Conservation (phyloP, 1,140 invertebrate species). For the Drosophila persimilis region DNA sequence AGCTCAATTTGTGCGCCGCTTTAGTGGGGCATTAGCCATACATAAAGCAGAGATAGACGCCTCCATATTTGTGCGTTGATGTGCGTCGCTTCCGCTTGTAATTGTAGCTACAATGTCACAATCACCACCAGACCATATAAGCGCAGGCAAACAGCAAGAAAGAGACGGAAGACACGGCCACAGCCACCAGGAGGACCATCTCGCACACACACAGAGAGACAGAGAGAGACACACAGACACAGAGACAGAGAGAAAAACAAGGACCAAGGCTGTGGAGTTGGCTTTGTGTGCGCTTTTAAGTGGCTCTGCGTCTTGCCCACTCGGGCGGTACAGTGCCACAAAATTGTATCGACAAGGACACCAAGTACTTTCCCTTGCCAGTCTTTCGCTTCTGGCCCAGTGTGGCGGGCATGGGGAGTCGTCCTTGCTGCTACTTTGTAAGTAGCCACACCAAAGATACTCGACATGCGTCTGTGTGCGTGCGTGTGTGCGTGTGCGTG, state of each 20-base stretch:
- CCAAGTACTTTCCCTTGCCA: no score
- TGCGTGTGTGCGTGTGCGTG: not conserved
- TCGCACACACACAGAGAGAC: slow-evolving; percentile 25
- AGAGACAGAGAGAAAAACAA: slow-evolving; percentile 10
- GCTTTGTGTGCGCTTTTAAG: slow-evolving; percentile 73
- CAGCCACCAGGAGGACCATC: slow-evolving; percentile 22
- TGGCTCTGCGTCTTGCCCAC: slow-evolving; percentile 69
- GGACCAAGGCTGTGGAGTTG: slow-evolving; percentile 12
- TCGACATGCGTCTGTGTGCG: slow-evolving; percentile 3
- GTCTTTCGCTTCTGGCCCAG: not conserved
- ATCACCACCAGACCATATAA: slow-evolving; percentile 80
- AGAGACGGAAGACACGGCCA: not conserved
- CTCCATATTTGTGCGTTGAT: slow-evolving; percentile 65
- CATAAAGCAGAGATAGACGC: slow-evolving; percentile 79
- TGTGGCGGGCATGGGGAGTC: slow-evolving; percentile 24
- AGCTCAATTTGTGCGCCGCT: slow-evolving; percentile 81
- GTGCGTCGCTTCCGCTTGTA: slow-evolving; percentile 80
- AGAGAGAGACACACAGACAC: slow-evolving; percentile 3
- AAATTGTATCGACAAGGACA: no score
- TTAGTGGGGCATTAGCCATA: slow-evolving; percentile 77
- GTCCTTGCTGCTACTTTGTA: slow-evolving; percentile 58
- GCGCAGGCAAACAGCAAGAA: slow-evolving; percentile 52
- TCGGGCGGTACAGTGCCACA: slow-evolving; percentile 28
- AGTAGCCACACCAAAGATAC: slow-evolving; percentile 58
- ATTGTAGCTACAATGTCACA: slow-evolving; percentile 82